Evolutionary conservation across 2,797 vertebrate species (phyloP), one percentile per base, ranked within the genome.

Genomic region (Cheirogaleus major): DNA sequence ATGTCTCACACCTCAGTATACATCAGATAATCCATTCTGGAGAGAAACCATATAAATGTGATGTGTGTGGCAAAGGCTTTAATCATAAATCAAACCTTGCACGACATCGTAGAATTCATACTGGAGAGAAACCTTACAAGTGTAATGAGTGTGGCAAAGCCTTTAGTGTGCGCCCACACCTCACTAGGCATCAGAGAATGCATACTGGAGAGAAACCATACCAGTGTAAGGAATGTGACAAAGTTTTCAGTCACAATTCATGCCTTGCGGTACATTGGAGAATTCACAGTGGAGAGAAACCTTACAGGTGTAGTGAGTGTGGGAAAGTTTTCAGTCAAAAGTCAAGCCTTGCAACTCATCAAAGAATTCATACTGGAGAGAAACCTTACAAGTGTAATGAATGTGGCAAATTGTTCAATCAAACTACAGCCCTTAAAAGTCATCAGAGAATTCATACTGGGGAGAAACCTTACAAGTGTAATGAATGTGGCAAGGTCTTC

Each of bases 311-410:
- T 70, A 41, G n/a, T 38, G 67, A 70, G 23, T 70, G 67, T 5
- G 67, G 67, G 11, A 70, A 70, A 70, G 67, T 23, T 17, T 70
- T 70, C 35, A 70, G 35, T 70, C 35, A 38, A 12, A 70, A 41
- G 10, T 70, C 67, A 70, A 38, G 35, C 38, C 35, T 70, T 23
- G 20, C 20, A 41, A 70, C 20, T 14, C 67, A 70, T 70, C 67
- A 70, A 38, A 38, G 22, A 70, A 70, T 38, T 41, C 35, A 38
- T 41, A 70, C 67, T 41, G 35, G 67, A 41, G 67, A 70, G 35
- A 70, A 70, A 41, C 35, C 67, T 41, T 70, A 70, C 20, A 99
- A 70, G 22, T 70, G 67, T 38, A 70, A 70, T 23, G 67, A 70
- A 23, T 70, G 67, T 70, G 35, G 67, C 35, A 70, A 70, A 23